phyloP scores from a whole-genome alignment of 1,140 invertebrate genomes.

The Drosophila persimilis region DNA sequence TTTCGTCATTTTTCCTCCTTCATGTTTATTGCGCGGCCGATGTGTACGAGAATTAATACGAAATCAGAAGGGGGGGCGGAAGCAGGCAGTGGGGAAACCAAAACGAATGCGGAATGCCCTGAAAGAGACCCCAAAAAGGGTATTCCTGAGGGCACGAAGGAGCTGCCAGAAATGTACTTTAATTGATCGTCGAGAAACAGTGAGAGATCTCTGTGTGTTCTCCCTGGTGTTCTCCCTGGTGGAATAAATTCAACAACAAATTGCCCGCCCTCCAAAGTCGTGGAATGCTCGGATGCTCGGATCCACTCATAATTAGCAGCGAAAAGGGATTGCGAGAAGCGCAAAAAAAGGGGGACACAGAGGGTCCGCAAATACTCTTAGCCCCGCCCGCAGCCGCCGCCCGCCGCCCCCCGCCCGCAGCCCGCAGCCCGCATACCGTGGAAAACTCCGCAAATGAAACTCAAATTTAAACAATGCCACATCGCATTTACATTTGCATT shows the following conservation, averaged over 20 bases:
- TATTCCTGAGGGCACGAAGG: too few species aligned
- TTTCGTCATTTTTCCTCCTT: constrained; percentile 41
- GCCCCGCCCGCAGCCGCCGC: too few species aligned
- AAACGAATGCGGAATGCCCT: constrained; percentile 52
- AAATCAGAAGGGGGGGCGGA: constrained; percentile 18
- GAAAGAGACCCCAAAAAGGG: too few species aligned
- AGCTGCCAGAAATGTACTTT: too few species aligned
- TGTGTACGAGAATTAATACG: constrained; percentile 71
- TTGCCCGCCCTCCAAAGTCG: background rate
- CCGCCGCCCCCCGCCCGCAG: too few species aligned
- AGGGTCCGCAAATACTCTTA: too few species aligned
- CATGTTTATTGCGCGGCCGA: constrained; percentile 65
- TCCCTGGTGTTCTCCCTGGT: too few species aligned
- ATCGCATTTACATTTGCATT: constrained; percentile 76
- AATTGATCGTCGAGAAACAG: too few species aligned
- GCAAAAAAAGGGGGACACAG: background rate
- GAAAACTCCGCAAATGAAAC: constrained; percentile 31
- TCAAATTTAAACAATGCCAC: constrained; percentile 63
- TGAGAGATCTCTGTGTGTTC: too few species aligned
- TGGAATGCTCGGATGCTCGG: constrained; percentile 5
- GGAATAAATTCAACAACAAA: too few species aligned
- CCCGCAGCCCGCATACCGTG: too few species aligned
- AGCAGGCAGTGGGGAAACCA: background rate
- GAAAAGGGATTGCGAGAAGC: constrained; percentile 56
- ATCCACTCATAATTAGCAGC: constrained; percentile 41